Evolutionary conservation across 2,888 invertebrate genomes (phyloP), one percentile per base, ranked within the genome.

Genomic region (Agrilus biguttatus): DNA sequence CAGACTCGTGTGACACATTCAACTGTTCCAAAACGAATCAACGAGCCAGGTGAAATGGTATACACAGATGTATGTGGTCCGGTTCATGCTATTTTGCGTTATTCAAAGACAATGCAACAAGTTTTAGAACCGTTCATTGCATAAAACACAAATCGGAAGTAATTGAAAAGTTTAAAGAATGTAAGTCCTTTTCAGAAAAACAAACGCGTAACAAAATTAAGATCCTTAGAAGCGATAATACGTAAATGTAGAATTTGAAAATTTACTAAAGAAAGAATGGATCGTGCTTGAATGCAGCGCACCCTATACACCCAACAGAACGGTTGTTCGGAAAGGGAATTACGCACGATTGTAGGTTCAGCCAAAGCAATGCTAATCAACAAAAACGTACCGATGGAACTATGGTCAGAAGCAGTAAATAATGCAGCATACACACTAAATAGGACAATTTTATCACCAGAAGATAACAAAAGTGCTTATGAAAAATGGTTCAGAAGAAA

Each of bases 361-460:
- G 58, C 59, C 5, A 48, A 55, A 40, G 44, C 58, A 1, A 57
- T 61, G 55, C 19, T 62, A 14, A 36, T 47, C 6, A 45, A 51
- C 32, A 48, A 48, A 21, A 45, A 53, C 33, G 37, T 60, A 21
- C 51, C 50, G 1, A 43, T 49, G n/a, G 14, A 39, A n/a, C 48
- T 57, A 33, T 64, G 60, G 60, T 53, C 55, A 13, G 59, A 62
- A 44, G 59, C 58, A 35, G 52, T 56, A 5, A 51, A 50, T 19
- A 58, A 55, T 14, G 56, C 59, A 14, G 54, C 52, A 5, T 61
- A 61, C 44, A 14, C 60, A 6, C 41, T 56, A 8, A 63, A 64
- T 43, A 43, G 57, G 42, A 53, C 49, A 32, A 17, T 45, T 17
- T 43, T 43, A 1, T n/a, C n/a, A n/a, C n/a, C n/a, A n/a, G n/a